A percentile compares a stretch with the other conserved stretches of the same genome.
Evolutionary conservation across 2,113 vertebrate genomes (phyloP).

Genomic region (Crotalus viridis): DNA sequence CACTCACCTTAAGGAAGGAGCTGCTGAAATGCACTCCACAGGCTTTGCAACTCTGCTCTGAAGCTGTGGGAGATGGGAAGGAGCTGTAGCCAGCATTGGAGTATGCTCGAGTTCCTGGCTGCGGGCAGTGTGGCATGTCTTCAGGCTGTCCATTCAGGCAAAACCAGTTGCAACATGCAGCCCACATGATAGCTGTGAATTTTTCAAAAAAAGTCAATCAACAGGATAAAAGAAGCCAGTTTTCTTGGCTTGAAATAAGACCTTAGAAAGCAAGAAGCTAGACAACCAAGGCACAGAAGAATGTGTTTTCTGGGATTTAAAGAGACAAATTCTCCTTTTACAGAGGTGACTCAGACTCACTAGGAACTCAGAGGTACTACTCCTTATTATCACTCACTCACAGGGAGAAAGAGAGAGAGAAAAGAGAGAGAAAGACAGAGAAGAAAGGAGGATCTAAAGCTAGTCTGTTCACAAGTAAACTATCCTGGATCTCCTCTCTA

Average conservation of each 20-base stretch:
- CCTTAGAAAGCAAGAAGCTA: not conserved
- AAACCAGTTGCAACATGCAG: conserved; percentile 90
- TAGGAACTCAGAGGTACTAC: not conserved
- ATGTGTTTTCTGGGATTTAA: not conserved
- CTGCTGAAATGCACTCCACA: conserved; percentile 76
- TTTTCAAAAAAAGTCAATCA: not conserved
- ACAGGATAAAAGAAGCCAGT: not conserved
- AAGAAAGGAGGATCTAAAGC: not conserved
- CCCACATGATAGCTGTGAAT: conserved; percentile 79
- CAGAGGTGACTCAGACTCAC: not conserved
- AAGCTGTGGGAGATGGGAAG: conserved; percentile 76
- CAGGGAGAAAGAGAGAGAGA: not conserved
- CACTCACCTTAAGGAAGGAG: conserved; percentile 78
- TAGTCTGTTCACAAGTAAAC: not conserved
- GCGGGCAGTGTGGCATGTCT: conserved; percentile 54
- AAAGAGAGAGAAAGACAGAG: too few species aligned
- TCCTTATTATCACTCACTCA: not conserved
- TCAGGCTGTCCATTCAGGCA: conserved; percentile 81
- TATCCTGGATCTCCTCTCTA: not conserved
- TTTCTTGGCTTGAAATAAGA: not conserved
- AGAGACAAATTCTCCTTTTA: not conserved
- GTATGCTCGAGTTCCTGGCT: conserved; percentile 71
- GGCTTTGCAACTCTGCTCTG: conserved; percentile 80
- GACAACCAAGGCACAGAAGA: not conserved
- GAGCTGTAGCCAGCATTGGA: conserved; percentile 87